Evolutionary conservation across 2,113 vertebrate genomes (phyloP), one percentile per base, ranked within the genome.

Genomic region (Lepus americanus): DNA sequence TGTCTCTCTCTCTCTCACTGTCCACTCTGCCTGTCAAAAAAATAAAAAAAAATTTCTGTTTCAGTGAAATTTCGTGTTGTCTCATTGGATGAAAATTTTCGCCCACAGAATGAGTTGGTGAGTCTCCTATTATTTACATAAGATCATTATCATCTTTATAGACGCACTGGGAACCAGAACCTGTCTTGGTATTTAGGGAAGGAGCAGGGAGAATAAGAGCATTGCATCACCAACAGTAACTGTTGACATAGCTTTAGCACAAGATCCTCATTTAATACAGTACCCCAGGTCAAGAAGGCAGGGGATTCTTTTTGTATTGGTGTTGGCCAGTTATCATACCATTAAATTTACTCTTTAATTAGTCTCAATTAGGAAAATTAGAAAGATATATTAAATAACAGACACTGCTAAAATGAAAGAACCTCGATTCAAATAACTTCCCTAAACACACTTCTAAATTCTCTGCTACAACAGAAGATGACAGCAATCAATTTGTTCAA

Each of bases 1-100:
- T 36, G 36, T 36, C 36, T 36, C 36, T 36, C 36, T 36, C 36
- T 36, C 36, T 36, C 36, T 36, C 36, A 36, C 36, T 36, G 36
- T 36, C 36, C 36, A 36, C 36, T 36, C 36, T 36, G 36, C 36
- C 36, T 36, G 36, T 36, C 36, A 36, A 36, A 36, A 36, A 36
- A 36, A 36, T 36, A 36, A 36, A 44, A 20, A 79, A 95, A 78
- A 85, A 95, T 96, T 97, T 98, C 88, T 97, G 29, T 90, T 97
- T 85, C 96, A 98, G 98, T 98, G 29, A 95, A 97, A 3, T 98
- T 98, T 92, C 98, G 98, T 92, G 89, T 98, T 70, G 98, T 98
- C 79, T 95, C 97, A 22, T n/a, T 98, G 98, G 96, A 98, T 97
- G 97, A 98, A 92, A 93, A 96, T 8, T 98, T 98, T 93, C 94